phyloP scores from a whole-genome alignment of 92 coral and sea anemone species.

The Parazoanthus atlanticus region DNA sequence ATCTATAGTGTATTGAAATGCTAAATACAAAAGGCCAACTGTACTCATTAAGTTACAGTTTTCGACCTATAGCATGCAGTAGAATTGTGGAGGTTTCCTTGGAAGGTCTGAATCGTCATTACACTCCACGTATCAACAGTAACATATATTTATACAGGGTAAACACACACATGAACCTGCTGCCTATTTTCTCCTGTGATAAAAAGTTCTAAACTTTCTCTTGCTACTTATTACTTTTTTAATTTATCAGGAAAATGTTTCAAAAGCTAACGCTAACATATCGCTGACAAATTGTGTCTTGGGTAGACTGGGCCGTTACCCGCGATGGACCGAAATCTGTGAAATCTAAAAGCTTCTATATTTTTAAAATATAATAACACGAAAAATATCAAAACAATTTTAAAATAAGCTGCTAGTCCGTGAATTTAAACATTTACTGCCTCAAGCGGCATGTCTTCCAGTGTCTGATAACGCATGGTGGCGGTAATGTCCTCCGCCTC shows the following conservation, averaged over 20 bases:
- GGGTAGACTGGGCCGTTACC: background rate
- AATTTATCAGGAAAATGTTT: no score
- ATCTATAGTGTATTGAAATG: no score
- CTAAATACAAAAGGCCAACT: no score
- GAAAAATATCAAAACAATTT: background rate
- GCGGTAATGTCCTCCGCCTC: constrained; percentile 9
- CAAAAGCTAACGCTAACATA: background rate
- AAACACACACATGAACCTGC: no score
- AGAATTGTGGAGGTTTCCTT: no score
- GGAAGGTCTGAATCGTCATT: no score
- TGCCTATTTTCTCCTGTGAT: background rate
- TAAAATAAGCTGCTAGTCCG: background rate
- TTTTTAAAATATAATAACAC: background rate
- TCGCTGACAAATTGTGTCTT: background rate
- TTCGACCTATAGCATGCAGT: no score
- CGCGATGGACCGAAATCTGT: background rate
- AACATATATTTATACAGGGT: no score
- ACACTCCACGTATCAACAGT: no score
- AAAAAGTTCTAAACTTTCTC: background rate
- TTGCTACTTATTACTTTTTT: background rate
- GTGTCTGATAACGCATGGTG: constrained; percentile 30
- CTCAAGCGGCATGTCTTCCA: constrained; percentile 17
- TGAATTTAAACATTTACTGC: constrained; percentile 21
- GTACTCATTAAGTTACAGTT: no score
- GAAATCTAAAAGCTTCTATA: no score